These are phyloP conservation scores for Acrocephalus arundinaceus DNA, from an alignment of 2,113 vertebrate species.

Conservation along the genomic window DNA sequence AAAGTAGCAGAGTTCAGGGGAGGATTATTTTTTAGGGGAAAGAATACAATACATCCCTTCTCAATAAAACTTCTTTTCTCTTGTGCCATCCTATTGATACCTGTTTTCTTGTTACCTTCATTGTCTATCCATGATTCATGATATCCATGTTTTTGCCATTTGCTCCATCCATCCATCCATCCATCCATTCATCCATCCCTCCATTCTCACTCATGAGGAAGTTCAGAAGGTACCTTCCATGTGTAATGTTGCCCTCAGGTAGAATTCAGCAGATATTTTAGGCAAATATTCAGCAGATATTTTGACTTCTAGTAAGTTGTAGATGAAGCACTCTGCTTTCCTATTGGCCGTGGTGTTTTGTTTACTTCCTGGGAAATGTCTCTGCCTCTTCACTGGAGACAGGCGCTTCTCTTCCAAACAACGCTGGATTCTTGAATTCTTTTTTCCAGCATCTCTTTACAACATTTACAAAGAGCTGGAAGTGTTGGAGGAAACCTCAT, in stretches of 20 bases:
- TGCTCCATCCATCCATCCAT: background rate
- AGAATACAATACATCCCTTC: background rate
- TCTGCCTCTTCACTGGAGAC: background rate
- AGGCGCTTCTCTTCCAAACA: background rate
- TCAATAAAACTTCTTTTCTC: background rate
- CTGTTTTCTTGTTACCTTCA: background rate
- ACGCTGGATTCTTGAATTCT: background rate
- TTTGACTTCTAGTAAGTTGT: background rate
- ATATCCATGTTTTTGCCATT: background rate
- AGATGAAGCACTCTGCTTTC: background rate
- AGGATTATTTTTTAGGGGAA: background rate
- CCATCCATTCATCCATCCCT: background rate
- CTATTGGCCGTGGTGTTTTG: background rate
- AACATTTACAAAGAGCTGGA: background rate
- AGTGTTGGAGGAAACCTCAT: background rate
- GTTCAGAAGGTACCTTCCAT: background rate
- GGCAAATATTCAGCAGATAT: background rate
- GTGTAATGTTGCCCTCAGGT: background rate
- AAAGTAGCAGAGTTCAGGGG: background rate
- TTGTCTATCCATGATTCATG: background rate
- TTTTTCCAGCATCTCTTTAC: background rate
- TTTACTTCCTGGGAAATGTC: background rate
- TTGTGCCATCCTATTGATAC: background rate
- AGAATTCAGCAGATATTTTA: background rate
- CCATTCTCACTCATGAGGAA: background rate